Evolutionary conservation across 2,113 vertebrate genomes (phyloP).

Genomic region (Pterophyllum scalare): DNA sequence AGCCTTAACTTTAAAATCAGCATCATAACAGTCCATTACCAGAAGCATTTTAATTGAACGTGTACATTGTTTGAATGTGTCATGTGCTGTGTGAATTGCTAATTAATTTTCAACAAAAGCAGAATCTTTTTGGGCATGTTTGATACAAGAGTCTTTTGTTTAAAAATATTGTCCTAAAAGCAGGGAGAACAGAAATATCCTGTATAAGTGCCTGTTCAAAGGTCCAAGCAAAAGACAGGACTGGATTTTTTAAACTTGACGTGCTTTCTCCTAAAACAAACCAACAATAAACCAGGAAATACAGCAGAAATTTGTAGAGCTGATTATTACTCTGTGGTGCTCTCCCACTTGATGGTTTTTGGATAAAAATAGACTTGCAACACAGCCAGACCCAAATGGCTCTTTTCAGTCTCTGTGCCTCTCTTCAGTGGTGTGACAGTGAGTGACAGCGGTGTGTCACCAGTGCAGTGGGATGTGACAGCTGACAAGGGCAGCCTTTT

Average conservation of each 20-base stretch:
- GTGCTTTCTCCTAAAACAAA: background rate
- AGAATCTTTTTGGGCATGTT: no score
- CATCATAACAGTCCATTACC: background rate
- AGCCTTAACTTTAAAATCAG: background rate
- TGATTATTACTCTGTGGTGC: conserved; percentile 21
- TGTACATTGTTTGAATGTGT: no score
- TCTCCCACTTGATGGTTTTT: conserved; percentile 54
- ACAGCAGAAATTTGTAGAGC: conserved; percentile 3
- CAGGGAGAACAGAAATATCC: background rate
- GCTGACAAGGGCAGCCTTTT: conserved; percentile 50
- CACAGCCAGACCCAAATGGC: conserved; percentile 62
- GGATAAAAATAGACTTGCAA: conserved; percentile 74
- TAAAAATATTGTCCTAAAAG: background rate
- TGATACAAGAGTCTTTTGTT: background rate
- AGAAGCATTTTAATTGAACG: no score
- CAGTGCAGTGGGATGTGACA: conserved; percentile 36
- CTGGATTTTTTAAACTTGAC: background rate
- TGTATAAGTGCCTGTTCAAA: background rate
- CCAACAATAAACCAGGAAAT: background rate
- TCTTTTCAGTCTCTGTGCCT: conserved; percentile 55
- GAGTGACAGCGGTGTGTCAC: conserved; percentile 58
- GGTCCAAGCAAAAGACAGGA: background rate
- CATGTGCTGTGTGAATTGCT: no score
- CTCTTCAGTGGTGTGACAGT: conserved; percentile 55
- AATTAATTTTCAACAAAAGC: no score